Evolutionary conservation across 1,140 invertebrate genomes (phyloP).

Genomic region (Aphis craccivora): DNA sequence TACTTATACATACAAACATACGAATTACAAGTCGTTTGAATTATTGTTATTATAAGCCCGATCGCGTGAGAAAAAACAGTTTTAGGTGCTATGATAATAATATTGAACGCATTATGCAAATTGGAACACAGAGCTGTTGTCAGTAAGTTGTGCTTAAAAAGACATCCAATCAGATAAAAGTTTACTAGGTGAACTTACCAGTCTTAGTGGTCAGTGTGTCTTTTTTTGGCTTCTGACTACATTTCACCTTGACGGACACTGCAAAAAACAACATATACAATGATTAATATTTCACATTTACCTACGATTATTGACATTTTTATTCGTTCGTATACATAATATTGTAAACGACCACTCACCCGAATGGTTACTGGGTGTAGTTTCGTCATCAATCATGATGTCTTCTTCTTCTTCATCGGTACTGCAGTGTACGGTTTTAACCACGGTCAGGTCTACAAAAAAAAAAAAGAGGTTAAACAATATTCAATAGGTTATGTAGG

Average conservation of each 20-base stretch:
- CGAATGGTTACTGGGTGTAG: conserved; percentile 16
- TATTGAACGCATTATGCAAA: conserved; percentile 20
- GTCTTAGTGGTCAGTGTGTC: background rate
- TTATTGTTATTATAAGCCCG: background rate
- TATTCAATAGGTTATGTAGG: background rate
- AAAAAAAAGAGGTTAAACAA: background rate
- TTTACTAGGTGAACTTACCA: background rate
- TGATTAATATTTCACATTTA: background rate
- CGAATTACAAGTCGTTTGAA: background rate
- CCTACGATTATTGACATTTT: background rate
- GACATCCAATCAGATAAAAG: background rate
- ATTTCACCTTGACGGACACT: conserved; percentile 24
- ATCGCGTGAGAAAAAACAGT: conserved; percentile 29
- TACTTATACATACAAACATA: background rate
- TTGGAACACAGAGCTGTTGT: background rate
- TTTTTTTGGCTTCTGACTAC: conserved; percentile 42
- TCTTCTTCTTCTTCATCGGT: conserved; percentile 33
- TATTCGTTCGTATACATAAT: background rate
- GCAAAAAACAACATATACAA: background rate
- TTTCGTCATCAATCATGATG: conserved; percentile 49
- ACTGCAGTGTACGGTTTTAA: background rate
- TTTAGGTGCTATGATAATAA: background rate
- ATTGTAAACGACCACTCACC: background rate
- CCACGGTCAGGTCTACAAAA: conserved; percentile 27
- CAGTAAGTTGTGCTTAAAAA: background rate